Evolutionary conservation across 2,113 vertebrate genomes (phyloP), one percentile per base, ranked within the genome.

Genomic region (Chionomys nivalis): DNA sequence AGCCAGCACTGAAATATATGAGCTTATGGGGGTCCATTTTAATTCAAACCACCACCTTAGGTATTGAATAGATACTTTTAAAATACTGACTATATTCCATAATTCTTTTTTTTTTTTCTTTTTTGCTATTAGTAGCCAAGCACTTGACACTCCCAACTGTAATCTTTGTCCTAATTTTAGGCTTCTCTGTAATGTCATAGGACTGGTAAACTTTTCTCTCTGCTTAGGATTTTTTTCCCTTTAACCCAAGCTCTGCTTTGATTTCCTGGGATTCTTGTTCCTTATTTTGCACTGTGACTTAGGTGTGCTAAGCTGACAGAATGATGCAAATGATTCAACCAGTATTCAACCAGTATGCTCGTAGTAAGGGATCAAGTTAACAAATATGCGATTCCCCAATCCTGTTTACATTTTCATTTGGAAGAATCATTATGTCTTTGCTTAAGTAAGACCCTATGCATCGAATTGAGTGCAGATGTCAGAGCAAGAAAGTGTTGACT

Each of bases 401-500:
- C 9, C 26, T 94, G 83, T 95, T 94, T 95, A 95, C 11, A 93
- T 28, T 93, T 97, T 97, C 85, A 95, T 97, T 96, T 96, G 96
- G 90, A 94, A 93, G 55, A n/a, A 87, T 90, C 82, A 93, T 96
- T 94, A 89, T 94, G 26, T 70, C 55, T 96, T 94, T 96, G 83
- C 87, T 94, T 95, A 97, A 95, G 83, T 93, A 94, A 97, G 92
- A 94, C 92, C 90, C 97, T 96, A 77, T 76, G 47, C 58, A 79
- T 94, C 93, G 83, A 72, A 85, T 95, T 91, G 83, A 96, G 73
- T 98, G 85, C 92, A 98, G 95, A 96, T 97, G 93, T 95, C 87
- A 94, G 93, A 96, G 75, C 49, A 95, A 72, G 93, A 94, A 96
- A 96, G 75, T 97, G 97, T 97, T 96, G 96, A 94, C 96, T 97